Conservation (phyloP, 2,797 vertebrate genomes). For the Muraenolepis orangiensis region DNA sequence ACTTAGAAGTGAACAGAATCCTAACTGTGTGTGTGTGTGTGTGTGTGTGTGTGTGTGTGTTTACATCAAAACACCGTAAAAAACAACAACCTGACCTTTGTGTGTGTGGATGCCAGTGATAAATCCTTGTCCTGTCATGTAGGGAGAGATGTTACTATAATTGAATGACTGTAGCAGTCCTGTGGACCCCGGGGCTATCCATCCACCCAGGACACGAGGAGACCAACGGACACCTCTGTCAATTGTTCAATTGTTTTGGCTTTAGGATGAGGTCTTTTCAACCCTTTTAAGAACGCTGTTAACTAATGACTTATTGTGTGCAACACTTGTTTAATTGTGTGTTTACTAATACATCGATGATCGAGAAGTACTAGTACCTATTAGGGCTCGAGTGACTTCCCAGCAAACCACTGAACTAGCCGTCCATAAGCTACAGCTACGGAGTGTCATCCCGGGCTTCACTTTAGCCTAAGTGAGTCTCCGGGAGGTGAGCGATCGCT, state of each 20-base stretch:
- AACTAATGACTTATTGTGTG: too few relatives aligned
- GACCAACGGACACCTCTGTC: not conserved
- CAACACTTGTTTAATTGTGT: not conserved
- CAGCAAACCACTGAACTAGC: too few relatives aligned
- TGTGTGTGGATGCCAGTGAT: not conserved
- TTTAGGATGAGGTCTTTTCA: not conserved
- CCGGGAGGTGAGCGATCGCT: too few relatives aligned
- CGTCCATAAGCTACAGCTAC: too few relatives aligned
- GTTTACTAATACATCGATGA: not conserved
- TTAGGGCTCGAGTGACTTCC: too few relatives aligned
- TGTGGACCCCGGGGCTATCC: not conserved
- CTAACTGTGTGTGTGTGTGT: slow-evolving; percentile 2
- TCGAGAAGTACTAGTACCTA: too few relatives aligned
- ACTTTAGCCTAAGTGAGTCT: too few relatives aligned
- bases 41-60: slow-evolving; percentile 5
- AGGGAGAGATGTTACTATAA: not conserved
- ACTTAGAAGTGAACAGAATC: too few relatives aligned
- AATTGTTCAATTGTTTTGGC: not conserved
- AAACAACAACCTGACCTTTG: not conserved
- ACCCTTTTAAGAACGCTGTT: not conserved
- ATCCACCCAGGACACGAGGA: not conserved
- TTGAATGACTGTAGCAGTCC: not conserved
- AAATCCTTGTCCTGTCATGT: not conserved
- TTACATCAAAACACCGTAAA: not conserved
- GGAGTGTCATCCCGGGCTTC: too few relatives aligned